Evolutionary conservation across 1,140 invertebrate species (phyloP), one percentile per base, ranked within the genome.

Genomic region (Saccostrea echinata): DNA sequence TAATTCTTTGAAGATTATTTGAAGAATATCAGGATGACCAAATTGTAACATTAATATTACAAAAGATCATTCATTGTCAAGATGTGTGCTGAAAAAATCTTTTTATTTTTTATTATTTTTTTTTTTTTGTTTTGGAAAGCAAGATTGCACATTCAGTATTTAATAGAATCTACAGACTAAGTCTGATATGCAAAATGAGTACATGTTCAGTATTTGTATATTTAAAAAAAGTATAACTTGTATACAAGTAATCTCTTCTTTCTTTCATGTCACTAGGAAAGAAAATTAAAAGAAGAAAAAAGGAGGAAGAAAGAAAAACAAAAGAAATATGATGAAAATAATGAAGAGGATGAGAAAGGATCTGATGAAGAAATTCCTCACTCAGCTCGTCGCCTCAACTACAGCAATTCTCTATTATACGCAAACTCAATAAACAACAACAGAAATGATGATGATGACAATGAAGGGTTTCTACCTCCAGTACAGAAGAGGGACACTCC

Each of bases 221-320:
- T 9, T 27, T 27, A 76, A 16, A 35, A 35, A 43, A 43, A 43
- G 43, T 4, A 43, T 8, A 43, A 43, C 9, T 43, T 43, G 43
- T 9, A 8, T 43, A 43, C 4, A 6, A 43, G 43, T 9, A 6
- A 27, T 71, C 12, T 27, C 35, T 84, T 84, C 43, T 81, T 71
- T 12, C 43, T 9, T 83, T 9, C 8, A 33, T 30, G 35, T 16
- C 83, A 71, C 9, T 81, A 90, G 89, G 91, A 90, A 68, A 84
- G 86, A 85, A 87, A 84, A 84, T 16, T 90, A 64, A 90, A 91
- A 84, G 87, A 90, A 86, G 86, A 91, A 84, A 91, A 90, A 84
- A 87, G 64, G 18, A 88, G 85, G 52, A 81, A 51, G 52, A 86
- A 53, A 68, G 81, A 88, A 84, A n/a, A 86, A 87, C 30, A 71